Conservation (phyloP, 2,888 invertebrate species). For the Lepidocyrtinus sp. region DNA sequence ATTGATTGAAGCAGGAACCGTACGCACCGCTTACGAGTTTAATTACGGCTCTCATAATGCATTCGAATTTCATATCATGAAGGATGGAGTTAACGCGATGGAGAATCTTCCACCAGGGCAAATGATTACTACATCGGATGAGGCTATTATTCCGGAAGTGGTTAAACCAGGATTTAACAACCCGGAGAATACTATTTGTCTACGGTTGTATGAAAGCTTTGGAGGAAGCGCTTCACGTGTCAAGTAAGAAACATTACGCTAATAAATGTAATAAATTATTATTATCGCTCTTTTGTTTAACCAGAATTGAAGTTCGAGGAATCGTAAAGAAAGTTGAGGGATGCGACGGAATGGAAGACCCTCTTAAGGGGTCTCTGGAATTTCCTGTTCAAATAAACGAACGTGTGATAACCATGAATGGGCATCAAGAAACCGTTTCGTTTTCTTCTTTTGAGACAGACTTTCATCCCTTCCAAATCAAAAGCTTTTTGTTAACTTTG, state of each 20-base stretch:
- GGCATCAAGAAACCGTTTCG: background rate
- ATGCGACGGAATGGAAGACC: slow-evolving; percentile 62
- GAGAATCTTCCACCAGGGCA: background rate
- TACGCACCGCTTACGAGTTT: slow-evolving; percentile 73
- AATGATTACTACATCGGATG: slow-evolving; percentile 22
- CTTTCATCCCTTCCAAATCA: slow-evolving; percentile 65
- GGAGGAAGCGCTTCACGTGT: slow-evolving; percentile 24
- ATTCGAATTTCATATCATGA: background rate
- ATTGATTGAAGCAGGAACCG: slow-evolving; percentile 73
- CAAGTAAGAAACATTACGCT: background rate
- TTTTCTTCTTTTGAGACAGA: slow-evolving; percentile 38
- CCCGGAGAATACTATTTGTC: background rate
- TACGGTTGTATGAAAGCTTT: slow-evolving; percentile 41
- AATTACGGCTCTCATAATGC: slow-evolving; percentile 69
- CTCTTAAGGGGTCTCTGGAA: background rate
- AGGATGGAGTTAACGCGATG: background rate
- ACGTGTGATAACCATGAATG: background rate
- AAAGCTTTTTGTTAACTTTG: slow-evolving; percentile 55
- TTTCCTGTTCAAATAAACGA: background rate
- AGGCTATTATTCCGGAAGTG: slow-evolving; percentile 37
- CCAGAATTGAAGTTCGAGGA: slow-evolving; percentile 58
- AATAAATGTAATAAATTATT: background rate
- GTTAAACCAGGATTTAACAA: slow-evolving; percentile 23
- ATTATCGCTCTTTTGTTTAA: background rate
- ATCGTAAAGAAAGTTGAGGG: slow-evolving; percentile 43